These are phyloP conservation scores for Crypturellus undulatus DNA, from an alignment of 2,113 vertebrate species.

Conservation along the genomic window DNA sequence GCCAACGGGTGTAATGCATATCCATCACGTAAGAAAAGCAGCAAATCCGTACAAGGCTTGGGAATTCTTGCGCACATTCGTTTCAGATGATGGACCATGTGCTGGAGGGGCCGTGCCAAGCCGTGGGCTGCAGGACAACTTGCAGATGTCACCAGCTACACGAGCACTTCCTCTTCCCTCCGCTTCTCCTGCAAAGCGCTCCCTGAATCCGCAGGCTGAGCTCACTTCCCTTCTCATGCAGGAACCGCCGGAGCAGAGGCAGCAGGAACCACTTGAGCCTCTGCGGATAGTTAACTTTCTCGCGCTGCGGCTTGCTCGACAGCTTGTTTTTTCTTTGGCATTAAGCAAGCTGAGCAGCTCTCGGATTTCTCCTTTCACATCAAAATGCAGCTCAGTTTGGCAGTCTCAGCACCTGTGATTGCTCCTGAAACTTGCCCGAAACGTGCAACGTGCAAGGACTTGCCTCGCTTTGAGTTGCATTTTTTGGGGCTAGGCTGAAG, in stretches of 20 bases:
- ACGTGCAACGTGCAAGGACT: not conserved
- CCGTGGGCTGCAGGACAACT: slow-evolving; percentile 6
- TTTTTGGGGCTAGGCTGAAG: slow-evolving; percentile 24
- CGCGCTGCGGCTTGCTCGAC: not conserved
- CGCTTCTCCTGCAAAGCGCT: not conserved
- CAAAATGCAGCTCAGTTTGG: slow-evolving; percentile 58
- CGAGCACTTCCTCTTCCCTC: slow-evolving; percentile 31
- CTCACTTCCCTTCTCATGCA: slow-evolving; percentile 20
- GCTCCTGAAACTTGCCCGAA: slow-evolving; percentile 58
- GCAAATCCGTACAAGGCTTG: not conserved
- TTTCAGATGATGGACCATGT: not conserved
- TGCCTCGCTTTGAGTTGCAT: slow-evolving; percentile 26
- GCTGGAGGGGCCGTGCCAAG: slow-evolving; percentile 14
- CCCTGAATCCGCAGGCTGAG: not conserved
- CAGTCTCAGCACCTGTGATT: slow-evolving; percentile 37
- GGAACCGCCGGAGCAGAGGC: not conserved
- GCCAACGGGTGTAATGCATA: not conserved
- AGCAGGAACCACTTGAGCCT: not conserved
- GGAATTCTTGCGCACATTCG: not conserved
- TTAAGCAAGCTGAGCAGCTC: slow-evolving; percentile 2
- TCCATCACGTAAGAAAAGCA: not conserved
- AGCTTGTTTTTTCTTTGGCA: not conserved
- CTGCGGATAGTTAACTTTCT: not conserved
- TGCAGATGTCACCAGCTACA: slow-evolving; percentile 38
- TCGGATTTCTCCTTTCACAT: slow-evolving; percentile 54